Percentiles rank a stretch among this genome's conserved stretches.
Conservation (phyloP, 2,888 invertebrate genomes). For the Gerosis bhagava region DNA sequence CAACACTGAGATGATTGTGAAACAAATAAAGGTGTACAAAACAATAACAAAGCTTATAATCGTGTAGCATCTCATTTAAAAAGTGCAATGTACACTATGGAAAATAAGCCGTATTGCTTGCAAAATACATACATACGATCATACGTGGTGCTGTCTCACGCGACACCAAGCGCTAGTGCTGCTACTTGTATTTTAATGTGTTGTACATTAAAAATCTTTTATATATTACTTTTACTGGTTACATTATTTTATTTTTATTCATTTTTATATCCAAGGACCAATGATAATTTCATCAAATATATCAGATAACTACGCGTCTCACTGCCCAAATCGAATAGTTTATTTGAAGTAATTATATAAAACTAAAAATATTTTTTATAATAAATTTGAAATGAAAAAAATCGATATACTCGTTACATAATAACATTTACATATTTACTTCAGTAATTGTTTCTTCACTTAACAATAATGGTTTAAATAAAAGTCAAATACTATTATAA, state of each 20-base stretch:
- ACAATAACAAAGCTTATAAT: slow-evolving; percentile 12
- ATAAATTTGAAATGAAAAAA: too few relatives aligned
- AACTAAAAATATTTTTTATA: too few relatives aligned
- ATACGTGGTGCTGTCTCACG: slow-evolving; percentile 50
- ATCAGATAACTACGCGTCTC: too few relatives aligned
- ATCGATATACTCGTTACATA: too few relatives aligned
- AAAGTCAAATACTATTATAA: too few relatives aligned
- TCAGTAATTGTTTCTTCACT: slow-evolving; percentile 18
- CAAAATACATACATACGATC: slow-evolving; percentile 3
- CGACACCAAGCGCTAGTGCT: slow-evolving; percentile 44
- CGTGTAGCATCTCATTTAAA: not conserved
- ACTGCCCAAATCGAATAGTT: slow-evolving; percentile 21
- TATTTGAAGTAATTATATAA: slow-evolving; percentile 14
- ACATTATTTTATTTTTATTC: too few relatives aligned
- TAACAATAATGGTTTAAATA: slow-evolving; percentile 12
- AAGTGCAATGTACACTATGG: slow-evolving; percentile 2
- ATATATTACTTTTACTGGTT: too few relatives aligned
- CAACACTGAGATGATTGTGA: slow-evolving; percentile 12
- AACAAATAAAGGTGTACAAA: slow-evolving; percentile 2
- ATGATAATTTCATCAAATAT: too few relatives aligned
- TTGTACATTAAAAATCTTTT: too few relatives aligned
- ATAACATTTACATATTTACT: slow-evolving; percentile 19
- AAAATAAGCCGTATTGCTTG: too few relatives aligned
- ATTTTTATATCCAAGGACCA: too few relatives aligned
- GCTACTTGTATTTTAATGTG: slow-evolving; percentile 22